phyloP scores from a whole-genome alignment of 2,797 vertebrate genomes.

The Myotis pilosus region DNA sequence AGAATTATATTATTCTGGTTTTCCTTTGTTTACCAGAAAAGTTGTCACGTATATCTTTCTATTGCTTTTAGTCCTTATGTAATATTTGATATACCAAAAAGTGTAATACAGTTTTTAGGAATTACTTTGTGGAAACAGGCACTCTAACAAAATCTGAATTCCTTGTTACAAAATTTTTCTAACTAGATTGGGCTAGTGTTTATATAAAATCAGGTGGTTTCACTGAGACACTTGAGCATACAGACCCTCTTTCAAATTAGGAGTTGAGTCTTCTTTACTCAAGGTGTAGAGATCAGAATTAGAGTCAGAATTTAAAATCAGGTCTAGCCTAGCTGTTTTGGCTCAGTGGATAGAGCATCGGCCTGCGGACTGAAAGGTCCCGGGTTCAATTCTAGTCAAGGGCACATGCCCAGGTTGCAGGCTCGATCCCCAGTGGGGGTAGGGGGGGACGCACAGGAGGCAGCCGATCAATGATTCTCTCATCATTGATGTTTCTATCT shows the following conservation, averaged over 20 bases:
- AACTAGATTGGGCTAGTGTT: not conserved
- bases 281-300: not conserved
- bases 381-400: no score
- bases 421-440: no score
- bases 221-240: not conserved
- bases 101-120: not conserved
- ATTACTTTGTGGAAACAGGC: slow-evolving; percentile 1
- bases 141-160: slow-evolving; percentile 27
- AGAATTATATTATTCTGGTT: not conserved
- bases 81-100: not conserved
- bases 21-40: slow-evolving; percentile 32
- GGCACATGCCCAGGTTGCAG: no score
- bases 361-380: no score
- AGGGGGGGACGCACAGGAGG: no score
- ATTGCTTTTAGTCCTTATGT: not conserved
- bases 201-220: not conserved
- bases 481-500: no score
- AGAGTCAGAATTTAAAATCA: not conserved
- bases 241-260: not conserved
- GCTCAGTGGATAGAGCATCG: no score
- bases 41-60: not conserved
- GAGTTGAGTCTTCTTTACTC: not conserved
- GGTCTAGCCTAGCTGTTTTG: not conserved
- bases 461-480: no score
- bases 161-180: not conserved